These are phyloP conservation scores for Petromus typicus DNA, from an alignment of 2,113 vertebrate genomes.

Conservation along the genomic window DNA sequence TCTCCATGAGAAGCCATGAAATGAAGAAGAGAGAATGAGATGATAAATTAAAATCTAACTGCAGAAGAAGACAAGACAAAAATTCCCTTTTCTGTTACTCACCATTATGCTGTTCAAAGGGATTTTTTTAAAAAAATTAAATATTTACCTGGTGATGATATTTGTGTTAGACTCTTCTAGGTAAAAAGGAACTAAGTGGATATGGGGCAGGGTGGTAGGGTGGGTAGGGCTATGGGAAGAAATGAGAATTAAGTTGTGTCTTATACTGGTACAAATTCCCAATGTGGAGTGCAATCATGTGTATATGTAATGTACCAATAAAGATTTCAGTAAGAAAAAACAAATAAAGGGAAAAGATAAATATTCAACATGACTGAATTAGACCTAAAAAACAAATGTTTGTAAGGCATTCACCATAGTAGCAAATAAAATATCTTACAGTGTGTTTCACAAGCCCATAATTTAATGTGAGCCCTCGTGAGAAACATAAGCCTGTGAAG, in stretches of 20 bases:
- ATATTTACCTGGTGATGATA: not conserved
- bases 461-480: not conserved
- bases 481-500: not conserved
- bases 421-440: not conserved
- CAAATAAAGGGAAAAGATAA: conserved; percentile 29
- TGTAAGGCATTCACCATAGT: not conserved
- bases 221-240: no score
- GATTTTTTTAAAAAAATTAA: no score
- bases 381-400: not conserved
- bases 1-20: not conserved
- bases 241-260: no score
- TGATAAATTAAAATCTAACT: not conserved
- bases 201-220: no score
- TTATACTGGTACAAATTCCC: no score
- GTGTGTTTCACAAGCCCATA: not conserved
- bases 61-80: not conserved
- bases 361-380: not conserved
- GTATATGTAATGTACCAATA: no score
- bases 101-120: not conserved
- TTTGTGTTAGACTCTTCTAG: not conserved
- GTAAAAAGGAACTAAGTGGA: not conserved
- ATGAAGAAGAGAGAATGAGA: fast-evolving
- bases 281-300: no score
- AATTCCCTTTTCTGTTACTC: not conserved
- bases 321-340: no score